A percentile compares a stretch with the other conserved stretches of the same genome.
phyloP scores from a whole-genome alignment of 2,888 invertebrate genomes.

The Chironomus tentans region DNA sequence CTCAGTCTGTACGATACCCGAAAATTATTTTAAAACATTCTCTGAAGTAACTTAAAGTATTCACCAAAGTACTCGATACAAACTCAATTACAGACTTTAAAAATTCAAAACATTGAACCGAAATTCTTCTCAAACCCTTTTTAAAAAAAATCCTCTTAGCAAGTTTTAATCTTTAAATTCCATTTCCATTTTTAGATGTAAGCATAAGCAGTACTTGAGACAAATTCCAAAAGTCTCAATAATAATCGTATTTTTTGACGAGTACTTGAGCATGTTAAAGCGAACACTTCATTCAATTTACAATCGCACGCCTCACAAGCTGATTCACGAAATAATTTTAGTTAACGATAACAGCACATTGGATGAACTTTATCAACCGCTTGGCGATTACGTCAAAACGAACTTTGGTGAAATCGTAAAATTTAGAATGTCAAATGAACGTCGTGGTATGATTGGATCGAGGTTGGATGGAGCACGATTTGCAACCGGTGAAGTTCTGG shows the following conservation, averaged over 20 bases:
- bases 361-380: slow-evolving; percentile 41
- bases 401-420: slow-evolving; percentile 46
- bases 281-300: slow-evolving; percentile 23
- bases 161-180: too few species aligned
- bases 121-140: too few species aligned
- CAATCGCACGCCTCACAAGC: slow-evolving; percentile 16
- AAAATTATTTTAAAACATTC: too few species aligned
- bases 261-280: slow-evolving; percentile 9
- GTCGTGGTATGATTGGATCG: slow-evolving; percentile 84
- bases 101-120: too few species aligned
- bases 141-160: too few species aligned
- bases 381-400: slow-evolving; percentile 39
- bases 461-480: slow-evolving; percentile 76
- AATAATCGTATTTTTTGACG: slow-evolving; percentile 8
- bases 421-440: slow-evolving; percentile 64
- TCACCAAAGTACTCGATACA: too few species aligned
- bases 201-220: not conserved
- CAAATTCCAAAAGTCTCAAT: slow-evolving; percentile 12
- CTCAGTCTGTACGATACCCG: too few species aligned
- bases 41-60: too few species aligned
- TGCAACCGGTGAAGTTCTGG: slow-evolving; percentile 74
- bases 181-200: slow-evolving; percentile 1
- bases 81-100: too few species aligned
- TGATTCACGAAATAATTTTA: slow-evolving; percentile 40
- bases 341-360: slow-evolving; percentile 46